These are phyloP conservation scores for Cheilosia scutellata DNA, from an alignment of 2,888 invertebrate genomes.

Conservation along the genomic window DNA sequence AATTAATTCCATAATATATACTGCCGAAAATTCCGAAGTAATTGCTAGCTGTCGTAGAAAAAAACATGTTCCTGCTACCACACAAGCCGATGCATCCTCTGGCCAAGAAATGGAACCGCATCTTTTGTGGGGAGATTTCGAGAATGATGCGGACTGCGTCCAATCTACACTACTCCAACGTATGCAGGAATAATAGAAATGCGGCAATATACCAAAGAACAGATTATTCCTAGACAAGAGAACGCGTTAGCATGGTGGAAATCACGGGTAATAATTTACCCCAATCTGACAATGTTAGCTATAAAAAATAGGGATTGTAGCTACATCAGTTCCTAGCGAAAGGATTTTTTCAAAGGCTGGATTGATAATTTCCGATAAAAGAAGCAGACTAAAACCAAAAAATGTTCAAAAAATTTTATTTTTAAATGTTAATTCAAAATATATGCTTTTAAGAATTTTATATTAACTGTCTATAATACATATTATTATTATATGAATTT, in stretches of 20 bases:
- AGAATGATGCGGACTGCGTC: background rate
- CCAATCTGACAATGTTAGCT: conserved; percentile 12
- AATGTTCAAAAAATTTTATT: conserved; percentile 23
- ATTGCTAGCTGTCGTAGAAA: conserved; percentile 3
- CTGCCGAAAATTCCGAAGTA: background rate
- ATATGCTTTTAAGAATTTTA: too few relatives aligned
- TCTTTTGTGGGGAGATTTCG: conserved; percentile 15
- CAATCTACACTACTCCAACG: background rate
- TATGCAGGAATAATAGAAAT: background rate
- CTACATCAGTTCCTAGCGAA: conserved; percentile 25
- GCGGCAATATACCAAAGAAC: conserved; percentile 11
- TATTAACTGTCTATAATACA: too few relatives aligned
- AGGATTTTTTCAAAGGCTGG: background rate
- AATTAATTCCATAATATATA: background rate
- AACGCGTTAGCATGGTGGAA: conserved; percentile 26
- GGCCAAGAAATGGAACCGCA: background rate
- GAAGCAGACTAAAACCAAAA: conserved; percentile 6
- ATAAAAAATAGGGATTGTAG: conserved; percentile 15
- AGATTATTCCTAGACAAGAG: background rate
- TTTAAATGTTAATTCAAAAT: conserved; percentile 3
- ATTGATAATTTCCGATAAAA: conserved; percentile 6
- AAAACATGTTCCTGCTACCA: background rate
- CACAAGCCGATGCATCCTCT: background rate
- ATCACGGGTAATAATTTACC: conserved; percentile 9
- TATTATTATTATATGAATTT: too few relatives aligned